phyloP scores from a whole-genome alignment of 2,113 vertebrate genomes.

The Ondatra zibethicus region DNA sequence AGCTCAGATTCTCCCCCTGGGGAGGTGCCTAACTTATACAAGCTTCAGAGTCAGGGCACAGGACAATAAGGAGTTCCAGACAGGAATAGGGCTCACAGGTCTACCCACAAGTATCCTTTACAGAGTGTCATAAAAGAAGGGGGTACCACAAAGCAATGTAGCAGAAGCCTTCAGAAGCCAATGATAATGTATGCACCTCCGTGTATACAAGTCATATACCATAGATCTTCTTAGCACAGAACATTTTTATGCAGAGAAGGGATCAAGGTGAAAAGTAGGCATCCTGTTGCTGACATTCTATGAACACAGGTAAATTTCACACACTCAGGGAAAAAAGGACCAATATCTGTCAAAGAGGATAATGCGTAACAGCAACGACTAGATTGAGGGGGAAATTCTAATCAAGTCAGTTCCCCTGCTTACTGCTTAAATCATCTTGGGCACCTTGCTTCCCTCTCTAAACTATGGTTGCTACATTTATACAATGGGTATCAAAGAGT shows the following conservation, averaged over 20 bases:
- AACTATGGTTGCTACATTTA: slow-evolving; percentile 24
- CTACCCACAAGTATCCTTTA: background rate
- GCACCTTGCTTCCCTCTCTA: background rate
- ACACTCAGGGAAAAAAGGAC: background rate
- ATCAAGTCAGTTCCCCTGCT: background rate
- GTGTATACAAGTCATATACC: background rate
- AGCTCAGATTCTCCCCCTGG: background rate
- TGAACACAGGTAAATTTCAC: background rate
- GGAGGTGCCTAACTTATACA: background rate
- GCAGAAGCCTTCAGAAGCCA: background rate
- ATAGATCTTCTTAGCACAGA: background rate
- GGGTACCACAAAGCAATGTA: background rate
- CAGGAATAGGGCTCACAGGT: slow-evolving; percentile 2
- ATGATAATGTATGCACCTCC: background rate
- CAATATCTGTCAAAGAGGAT: background rate
- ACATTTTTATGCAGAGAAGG: background rate
- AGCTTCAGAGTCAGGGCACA: background rate
- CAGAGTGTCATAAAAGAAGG: background rate
- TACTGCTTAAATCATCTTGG: slow-evolving; percentile 25
- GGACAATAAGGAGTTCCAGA: background rate
- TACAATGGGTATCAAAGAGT: background rate
- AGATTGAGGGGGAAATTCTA: slow-evolving; percentile 19
- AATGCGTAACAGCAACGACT: background rate
- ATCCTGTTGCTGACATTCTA: slow-evolving; percentile 18
- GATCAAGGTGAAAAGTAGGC: background rate